Conservation (phyloP, 2,113 vertebrate genomes). For the Patagioenas fasciata region DNA sequence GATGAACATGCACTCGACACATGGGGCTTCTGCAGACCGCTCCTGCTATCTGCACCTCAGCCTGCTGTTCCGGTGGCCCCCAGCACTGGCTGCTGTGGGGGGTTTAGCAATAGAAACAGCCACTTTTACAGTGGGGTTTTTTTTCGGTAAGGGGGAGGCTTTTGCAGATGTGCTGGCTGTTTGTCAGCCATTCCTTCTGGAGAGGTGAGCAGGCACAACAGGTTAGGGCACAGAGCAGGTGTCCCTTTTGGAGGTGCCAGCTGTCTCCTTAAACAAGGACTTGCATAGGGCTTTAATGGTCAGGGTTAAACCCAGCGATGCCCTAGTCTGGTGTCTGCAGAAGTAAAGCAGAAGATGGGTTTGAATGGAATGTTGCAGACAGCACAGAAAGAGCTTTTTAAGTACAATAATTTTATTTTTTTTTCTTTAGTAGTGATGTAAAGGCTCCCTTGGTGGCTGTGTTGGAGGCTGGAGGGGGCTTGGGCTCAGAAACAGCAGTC, state of each 20-base stretch:
- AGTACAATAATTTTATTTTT: not conserved
- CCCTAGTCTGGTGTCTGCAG: not conserved
- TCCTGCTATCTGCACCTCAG: not conserved
- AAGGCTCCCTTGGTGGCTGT: not conserved
- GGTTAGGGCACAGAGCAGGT: fast-evolving
- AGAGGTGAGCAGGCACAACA: not conserved
- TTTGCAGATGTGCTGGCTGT: not conserved
- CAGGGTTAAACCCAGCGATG: not conserved
- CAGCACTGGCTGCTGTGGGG: fast-evolving
- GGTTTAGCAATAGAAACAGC: not conserved
- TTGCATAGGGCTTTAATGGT: not conserved
- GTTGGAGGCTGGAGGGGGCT: not conserved
- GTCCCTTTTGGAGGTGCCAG: not conserved
- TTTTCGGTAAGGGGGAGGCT: not conserved
- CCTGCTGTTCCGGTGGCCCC: not conserved
- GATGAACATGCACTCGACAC: not conserved
- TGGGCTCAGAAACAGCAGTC: not conserved
- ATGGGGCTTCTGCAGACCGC: not conserved
- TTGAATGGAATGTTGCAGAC: not conserved
- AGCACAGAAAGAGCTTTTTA: not conserved
- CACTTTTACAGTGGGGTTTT: not conserved
- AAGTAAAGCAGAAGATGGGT: not conserved
- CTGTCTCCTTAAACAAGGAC: not conserved
- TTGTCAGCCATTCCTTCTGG: not conserved
- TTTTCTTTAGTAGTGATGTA: too few relatives aligned